Evolutionary conservation across 2,888 invertebrate species (phyloP).

Genomic region (Apamea anceps): DNA sequence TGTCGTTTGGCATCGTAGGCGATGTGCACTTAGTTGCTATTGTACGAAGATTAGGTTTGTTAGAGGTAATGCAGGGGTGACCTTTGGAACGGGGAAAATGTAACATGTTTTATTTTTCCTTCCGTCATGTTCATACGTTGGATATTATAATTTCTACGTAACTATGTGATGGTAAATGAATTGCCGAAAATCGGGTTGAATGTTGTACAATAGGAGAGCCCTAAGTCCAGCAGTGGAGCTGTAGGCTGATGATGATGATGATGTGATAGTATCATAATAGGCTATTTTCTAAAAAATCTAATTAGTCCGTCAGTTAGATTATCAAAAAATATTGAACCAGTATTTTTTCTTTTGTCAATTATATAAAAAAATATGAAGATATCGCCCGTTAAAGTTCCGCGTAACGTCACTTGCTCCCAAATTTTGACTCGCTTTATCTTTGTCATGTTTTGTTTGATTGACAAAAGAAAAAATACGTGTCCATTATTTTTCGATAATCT

Average conservation of each 20-base stretch:
- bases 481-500: no score
- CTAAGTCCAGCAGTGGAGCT: neutral
- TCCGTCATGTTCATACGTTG: neutral
- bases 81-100: conserved; percentile 5
- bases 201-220: no score
- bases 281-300: no score
- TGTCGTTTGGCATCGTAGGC: neutral
- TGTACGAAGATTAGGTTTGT: conserved; percentile 16
- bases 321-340: no score
- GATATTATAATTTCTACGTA: neutral
- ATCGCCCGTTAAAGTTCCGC: no score
- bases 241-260: neutral
- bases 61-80: neutral
- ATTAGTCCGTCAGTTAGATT: no score
- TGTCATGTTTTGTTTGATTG: no score
- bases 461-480: no score
- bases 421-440: no score
- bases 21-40: conserved; percentile 11
- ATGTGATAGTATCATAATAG: neutral
- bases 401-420: no score
- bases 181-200: neutral
- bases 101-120: conserved; percentile 7
- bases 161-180: neutral
- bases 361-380: no score
- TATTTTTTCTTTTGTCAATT: no score